Conservation (phyloP, 2,888 invertebrate genomes). For the Biston betularia region DNA sequence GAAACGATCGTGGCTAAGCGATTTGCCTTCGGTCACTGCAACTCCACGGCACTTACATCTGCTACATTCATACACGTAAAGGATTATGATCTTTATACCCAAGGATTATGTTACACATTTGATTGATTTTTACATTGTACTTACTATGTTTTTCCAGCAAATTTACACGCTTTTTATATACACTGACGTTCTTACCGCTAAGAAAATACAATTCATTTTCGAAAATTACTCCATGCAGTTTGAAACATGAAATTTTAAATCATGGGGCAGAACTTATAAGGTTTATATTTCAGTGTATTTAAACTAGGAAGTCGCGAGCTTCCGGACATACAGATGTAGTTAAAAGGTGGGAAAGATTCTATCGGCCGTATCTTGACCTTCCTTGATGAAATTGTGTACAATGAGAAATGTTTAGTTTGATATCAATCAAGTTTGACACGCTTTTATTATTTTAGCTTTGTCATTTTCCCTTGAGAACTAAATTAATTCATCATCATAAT, state of each 20-base stretch:
- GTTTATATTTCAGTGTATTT: neutral
- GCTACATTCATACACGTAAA: conserved; percentile 2
- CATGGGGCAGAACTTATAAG: neutral
- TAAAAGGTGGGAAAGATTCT: conserved; percentile 49
- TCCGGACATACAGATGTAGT: conserved; percentile 42
- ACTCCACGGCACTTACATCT: conserved; percentile 46
- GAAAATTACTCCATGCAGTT: neutral
- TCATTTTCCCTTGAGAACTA: conserved; percentile 16
- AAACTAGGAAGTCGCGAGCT: conserved; percentile 40
- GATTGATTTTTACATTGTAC: neutral
- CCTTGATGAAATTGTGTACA: conserved; percentile 38
- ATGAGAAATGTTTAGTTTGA: conserved; percentile 31
- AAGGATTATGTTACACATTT: conserved; percentile 15
- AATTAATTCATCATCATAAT: neutral
- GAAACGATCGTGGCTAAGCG: conserved; percentile 57
- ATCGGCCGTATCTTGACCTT: conserved; percentile 47
- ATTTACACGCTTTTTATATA: neutral
- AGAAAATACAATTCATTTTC: neutral
- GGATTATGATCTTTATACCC: conserved; percentile 16
- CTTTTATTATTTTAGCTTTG: conserved; percentile 19
- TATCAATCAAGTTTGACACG: conserved; percentile 29
- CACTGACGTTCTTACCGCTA: conserved; percentile 1
- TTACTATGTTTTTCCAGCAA: neutral
- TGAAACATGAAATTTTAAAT: neutral
- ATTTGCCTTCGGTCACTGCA: conserved; percentile 50